phyloP scores from a whole-genome alignment of 2,797 vertebrate genomes.

The Crocidura indochinensis region DNA sequence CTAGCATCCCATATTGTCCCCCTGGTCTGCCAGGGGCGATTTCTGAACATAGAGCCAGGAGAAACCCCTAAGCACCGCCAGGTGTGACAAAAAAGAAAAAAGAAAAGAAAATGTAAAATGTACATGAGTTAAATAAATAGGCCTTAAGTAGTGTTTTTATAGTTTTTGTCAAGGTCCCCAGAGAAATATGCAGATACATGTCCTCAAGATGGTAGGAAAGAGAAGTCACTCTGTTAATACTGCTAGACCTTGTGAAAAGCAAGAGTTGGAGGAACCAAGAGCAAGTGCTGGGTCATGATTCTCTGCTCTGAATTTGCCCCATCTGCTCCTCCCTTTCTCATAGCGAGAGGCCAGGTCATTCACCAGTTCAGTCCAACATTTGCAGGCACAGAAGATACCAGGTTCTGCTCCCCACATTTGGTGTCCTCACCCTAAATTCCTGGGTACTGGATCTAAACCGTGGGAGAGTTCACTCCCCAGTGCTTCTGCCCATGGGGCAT shows the following conservation, averaged over 20 bases:
- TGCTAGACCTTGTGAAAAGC: neutral
- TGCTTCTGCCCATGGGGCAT: neutral
- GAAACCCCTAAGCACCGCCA: too few species aligned
- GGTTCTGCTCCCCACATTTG: neutral
- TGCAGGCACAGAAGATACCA: neutral
- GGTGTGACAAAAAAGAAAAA: too few species aligned
- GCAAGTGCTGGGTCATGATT: neutral
- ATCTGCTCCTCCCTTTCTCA: neutral
- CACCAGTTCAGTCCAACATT: neutral
- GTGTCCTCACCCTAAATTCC: conserved; percentile 17
- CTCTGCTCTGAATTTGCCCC: neutral
- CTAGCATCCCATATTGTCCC: too few species aligned
- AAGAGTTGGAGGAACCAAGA: neutral
- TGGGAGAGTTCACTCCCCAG: neutral
- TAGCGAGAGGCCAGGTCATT: neutral
- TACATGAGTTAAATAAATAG: neutral
- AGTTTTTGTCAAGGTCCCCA: neutral
- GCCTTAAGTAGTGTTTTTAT: neutral
- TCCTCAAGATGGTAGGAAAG: neutral
- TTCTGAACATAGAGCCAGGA: too few species aligned
- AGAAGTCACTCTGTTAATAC: neutral
- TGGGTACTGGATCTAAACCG: neutral
- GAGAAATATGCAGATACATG: neutral
- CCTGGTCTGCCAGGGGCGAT: too few species aligned
- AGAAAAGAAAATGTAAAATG: too few species aligned